Conservation (phyloP, 1,140 invertebrate genomes). For the Neoseiulus cucumeris region DNA sequence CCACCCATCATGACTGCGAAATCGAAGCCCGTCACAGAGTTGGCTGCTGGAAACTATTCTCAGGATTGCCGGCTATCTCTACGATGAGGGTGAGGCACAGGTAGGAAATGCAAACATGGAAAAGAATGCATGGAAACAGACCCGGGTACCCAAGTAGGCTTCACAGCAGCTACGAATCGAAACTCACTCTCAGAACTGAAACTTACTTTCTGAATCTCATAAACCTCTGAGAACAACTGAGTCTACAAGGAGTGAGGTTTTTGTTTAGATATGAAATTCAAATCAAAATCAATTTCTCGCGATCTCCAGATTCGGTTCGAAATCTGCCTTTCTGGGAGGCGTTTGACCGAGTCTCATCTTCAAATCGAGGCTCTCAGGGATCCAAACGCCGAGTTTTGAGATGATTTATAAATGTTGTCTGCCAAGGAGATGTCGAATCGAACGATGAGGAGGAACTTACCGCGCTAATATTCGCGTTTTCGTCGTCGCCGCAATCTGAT, state of each 20-base stretch:
- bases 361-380: not conserved
- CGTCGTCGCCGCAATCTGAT: not conserved
- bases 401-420: not conserved
- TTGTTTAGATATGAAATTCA: not conserved
- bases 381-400: not conserved
- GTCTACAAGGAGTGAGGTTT: not conserved
- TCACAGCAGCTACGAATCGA: not conserved
- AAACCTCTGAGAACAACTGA: constrained; percentile 1
- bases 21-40: not conserved
- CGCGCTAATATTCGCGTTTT: constrained; percentile 8
- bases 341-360: not conserved
- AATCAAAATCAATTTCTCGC: not conserved
- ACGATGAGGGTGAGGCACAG: not conserved
- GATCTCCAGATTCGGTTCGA: not conserved
- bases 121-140: not conserved
- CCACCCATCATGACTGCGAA: not conserved
- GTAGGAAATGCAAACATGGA: not conserved
- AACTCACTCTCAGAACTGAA: not conserved
- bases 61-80: not conserved
- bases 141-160: not conserved
- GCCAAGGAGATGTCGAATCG: not conserved
- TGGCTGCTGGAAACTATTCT: not conserved
- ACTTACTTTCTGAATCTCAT: not conserved
- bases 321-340: not conserved
- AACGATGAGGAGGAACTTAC: not conserved